Percentiles rank a stretch among this genome's conserved stretches.
Evolutionary conservation across 2,113 vertebrate species (phyloP).

Genomic region (Podilymbus podiceps): DNA sequence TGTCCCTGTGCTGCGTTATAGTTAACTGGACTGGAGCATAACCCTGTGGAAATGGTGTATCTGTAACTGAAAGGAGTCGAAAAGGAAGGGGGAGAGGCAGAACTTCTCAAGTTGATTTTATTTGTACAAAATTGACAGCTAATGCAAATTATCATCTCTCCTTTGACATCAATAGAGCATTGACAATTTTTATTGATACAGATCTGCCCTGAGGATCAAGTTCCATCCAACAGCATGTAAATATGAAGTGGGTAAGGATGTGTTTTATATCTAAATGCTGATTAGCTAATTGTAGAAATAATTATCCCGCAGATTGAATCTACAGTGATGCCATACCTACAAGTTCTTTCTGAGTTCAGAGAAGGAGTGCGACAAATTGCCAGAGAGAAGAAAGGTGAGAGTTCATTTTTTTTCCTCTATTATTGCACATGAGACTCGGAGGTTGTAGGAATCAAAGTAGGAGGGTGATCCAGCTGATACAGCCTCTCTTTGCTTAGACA

Average conservation of each 20-base stretch:
- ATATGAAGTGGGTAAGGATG: neutral
- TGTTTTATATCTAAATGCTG: neutral
- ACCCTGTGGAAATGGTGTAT: neutral
- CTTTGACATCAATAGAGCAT: neutral
- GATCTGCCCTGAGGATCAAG: neutral
- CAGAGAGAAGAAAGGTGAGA: slow-evolving; percentile 87
- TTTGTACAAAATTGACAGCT: neutral
- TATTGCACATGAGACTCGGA: neutral
- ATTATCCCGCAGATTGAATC: slow-evolving; percentile 82
- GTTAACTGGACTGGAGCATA: neutral
- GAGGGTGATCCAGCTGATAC: neutral
- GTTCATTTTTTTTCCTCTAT: neutral
- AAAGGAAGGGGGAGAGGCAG: neutral
- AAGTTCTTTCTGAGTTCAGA: slow-evolving; percentile 89
- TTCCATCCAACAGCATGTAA: neutral
- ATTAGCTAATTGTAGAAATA: neutral
- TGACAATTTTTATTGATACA: neutral
- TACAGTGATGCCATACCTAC: slow-evolving; percentile 91
- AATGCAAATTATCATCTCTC: neutral
- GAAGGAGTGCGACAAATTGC: slow-evolving; percentile 88
- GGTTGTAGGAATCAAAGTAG: neutral
- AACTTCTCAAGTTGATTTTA: neutral
- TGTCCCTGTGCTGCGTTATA: neutral
- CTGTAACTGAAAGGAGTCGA: neutral
- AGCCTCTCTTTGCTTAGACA: neutral